These are phyloP conservation scores for Bufotes viridis DNA, from an alignment of 2,797 vertebrate genomes.

Conservation along the genomic window DNA sequence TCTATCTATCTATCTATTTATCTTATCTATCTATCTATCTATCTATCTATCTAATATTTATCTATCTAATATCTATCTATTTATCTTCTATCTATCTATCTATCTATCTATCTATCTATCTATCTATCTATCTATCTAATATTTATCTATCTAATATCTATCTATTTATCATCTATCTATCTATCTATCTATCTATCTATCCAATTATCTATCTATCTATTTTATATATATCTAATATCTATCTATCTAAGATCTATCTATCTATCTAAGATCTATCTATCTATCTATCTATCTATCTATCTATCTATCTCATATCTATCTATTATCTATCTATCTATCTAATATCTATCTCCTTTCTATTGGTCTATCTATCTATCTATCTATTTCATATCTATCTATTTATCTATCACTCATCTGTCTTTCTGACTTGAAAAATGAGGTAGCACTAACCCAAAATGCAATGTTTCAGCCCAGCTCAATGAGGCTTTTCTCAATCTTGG, in stretches of 20 bases:
- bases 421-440: background rate
- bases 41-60: no score
- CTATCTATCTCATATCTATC: constrained; percentile 2
- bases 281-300: background rate
- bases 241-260: no score
- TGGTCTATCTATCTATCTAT: constrained; percentile 11
- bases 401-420: background rate
- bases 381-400: background rate
- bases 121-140: background rate
- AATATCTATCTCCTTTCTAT: no score
- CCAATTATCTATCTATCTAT: background rate
- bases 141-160: background rate
- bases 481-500: no score
- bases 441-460: no score
- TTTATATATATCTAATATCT: no score
- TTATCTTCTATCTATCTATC: background rate
- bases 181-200: background rate
- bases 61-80: background rate
- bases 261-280: no score
- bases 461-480: no score
- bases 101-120: background rate
- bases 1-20: no score
- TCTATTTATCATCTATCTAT: background rate
- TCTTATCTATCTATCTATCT: background rate
- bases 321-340: background rate